Percentiles rank a stretch among this genome's conserved stretches.
phyloP scores from a whole-genome alignment of 2,797 vertebrate species.

The Benthosema pterotum region DNA sequence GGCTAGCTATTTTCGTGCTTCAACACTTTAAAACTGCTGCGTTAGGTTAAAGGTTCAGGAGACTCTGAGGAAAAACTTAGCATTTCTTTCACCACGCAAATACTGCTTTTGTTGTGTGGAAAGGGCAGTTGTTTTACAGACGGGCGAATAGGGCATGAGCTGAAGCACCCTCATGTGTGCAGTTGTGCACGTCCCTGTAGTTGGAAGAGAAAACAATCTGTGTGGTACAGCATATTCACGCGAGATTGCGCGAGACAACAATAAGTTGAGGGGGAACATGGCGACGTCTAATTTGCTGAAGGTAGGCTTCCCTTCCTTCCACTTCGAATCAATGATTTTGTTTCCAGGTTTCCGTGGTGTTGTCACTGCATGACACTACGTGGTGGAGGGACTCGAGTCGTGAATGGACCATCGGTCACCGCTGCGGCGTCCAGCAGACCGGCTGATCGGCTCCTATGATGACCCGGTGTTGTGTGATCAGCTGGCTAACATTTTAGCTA shows the following conservation, averaged over 20 bases:
- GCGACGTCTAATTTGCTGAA: slow-evolving; percentile 99
- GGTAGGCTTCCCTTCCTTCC: slow-evolving; percentile 81
- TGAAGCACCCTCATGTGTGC: too few relatives aligned
- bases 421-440: rapidly evolving
- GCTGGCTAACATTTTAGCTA: background rate
- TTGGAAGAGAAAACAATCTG: too few relatives aligned
- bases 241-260: slow-evolving; percentile 80
- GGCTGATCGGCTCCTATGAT: background rate
- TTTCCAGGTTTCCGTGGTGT: slow-evolving; percentile 26
- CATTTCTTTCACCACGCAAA: too few relatives aligned
- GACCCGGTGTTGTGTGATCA: background rate
- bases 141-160: too few relatives aligned
- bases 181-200: too few relatives aligned
- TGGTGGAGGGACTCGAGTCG: background rate
- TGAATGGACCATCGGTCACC: background rate
- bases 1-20: too few relatives aligned
- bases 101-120: too few relatives aligned
- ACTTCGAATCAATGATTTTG: slow-evolving; percentile 65
- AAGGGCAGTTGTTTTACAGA: too few relatives aligned
- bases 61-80: too few relatives aligned
- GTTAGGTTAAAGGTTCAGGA: too few relatives aligned
- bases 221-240: slow-evolving; percentile 61
- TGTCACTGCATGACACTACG: slow-evolving; percentile 44
- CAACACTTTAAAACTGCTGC: too few relatives aligned
- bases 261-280: slow-evolving; percentile 94